Percentiles rank a stretch among this genome's conserved stretches.
phyloP scores from a whole-genome alignment of 1,140 invertebrate species.

The Caenorhabditis elegans region DNA sequence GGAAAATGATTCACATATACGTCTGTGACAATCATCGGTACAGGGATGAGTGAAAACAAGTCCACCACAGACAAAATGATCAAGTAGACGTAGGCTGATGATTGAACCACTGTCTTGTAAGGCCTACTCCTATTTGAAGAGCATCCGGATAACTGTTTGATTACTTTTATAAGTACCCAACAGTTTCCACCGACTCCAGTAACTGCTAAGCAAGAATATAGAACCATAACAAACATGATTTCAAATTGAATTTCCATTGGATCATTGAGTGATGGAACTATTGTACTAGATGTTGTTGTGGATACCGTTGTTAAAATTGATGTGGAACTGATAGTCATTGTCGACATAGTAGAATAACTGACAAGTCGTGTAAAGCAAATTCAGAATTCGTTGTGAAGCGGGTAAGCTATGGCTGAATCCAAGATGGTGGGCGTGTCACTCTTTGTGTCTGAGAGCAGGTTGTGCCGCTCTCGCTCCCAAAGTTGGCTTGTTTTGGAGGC shows the following conservation, averaged over 20 bases:
- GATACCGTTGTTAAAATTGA: neutral
- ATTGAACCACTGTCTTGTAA: constrained; percentile 50
- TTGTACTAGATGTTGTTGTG: neutral
- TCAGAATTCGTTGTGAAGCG: constrained; percentile 5
- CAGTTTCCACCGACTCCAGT: constrained; percentile 56
- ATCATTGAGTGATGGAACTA: no score
- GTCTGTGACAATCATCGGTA: constrained; percentile 55
- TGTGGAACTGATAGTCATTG: no score
- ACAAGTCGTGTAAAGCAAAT: neutral
- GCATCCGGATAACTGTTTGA: constrained; percentile 52
- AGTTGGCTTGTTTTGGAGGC: neutral
- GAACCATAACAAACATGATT: constrained; percentile 18
- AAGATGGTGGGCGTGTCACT: constrained; percentile 14
- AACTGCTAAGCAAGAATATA: constrained; percentile 52
- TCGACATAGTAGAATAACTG: no score
- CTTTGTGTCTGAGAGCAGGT: constrained; percentile 18
- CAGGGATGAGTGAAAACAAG: constrained; percentile 55
- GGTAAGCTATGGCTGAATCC: neutral
- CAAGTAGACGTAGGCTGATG: constrained; percentile 60
- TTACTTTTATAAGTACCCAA: constrained; percentile 59
- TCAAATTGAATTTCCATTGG: neutral
- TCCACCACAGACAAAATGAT: constrained; percentile 59
- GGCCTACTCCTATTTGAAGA: constrained; percentile 1
- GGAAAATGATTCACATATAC: constrained; percentile 52
- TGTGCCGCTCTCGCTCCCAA: constrained; percentile 14